Conservation (phyloP, 2,888 invertebrate genomes). For the Tetheella fluctuosa region DNA sequence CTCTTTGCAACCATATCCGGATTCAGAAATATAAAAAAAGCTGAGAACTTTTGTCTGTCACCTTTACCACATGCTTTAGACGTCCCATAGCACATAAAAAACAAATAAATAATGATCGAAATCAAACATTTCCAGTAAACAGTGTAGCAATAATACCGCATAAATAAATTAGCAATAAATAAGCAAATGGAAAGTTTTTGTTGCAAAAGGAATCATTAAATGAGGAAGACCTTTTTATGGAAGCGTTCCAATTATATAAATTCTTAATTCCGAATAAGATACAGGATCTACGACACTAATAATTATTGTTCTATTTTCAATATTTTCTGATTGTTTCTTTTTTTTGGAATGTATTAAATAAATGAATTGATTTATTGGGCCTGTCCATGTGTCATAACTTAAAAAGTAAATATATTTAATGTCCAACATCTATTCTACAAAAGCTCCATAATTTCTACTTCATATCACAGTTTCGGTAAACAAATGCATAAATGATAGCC, state of each 20-base stretch:
- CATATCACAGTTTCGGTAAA: constrained; percentile 79
- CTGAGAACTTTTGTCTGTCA: not conserved
- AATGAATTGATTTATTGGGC: not conserved
- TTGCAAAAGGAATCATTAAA: constrained; percentile 32
- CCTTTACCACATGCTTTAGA: not conserved
- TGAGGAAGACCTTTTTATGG: constrained; percentile 44
- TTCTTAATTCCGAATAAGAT: constrained; percentile 9
- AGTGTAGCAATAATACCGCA: constrained; percentile 15
- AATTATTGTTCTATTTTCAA: not conserved
- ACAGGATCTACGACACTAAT: not conserved
- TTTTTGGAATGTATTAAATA: constrained; percentile 15
- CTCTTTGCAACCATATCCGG: not conserved
- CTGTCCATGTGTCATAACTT: not conserved
- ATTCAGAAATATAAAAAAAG: not conserved
- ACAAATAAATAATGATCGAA: not conserved
- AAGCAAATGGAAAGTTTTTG: constrained; percentile 40
- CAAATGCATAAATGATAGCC: constrained; percentile 65
- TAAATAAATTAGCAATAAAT: constrained; percentile 36
- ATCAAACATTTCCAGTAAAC: not conserved
- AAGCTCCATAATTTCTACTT: constrained; percentile 65
- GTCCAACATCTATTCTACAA: constrained; percentile 43
- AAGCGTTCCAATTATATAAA: constrained; percentile 29
- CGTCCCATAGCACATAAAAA: not conserved
- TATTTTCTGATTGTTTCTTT: not conserved
- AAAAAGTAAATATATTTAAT: not conserved